A percentile compares a stretch with the other conserved stretches of the same genome.
phyloP scores from a whole-genome alignment of 1,140 invertebrate species.

The Lepidurus apus region DNA sequence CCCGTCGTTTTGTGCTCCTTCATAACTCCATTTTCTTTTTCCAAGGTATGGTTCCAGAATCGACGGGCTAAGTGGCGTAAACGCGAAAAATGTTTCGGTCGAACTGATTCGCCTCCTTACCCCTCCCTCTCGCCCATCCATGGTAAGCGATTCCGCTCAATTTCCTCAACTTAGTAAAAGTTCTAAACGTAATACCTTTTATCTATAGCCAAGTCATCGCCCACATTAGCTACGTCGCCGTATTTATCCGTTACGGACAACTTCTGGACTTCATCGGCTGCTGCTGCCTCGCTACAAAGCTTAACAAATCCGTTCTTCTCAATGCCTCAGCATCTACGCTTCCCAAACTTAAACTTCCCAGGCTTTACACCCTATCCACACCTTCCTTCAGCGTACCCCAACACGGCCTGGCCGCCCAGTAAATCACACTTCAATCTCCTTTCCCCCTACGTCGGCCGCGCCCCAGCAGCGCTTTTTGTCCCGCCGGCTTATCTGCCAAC shows the following conservation, averaged over 20 bases:
- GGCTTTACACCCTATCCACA: not conserved
- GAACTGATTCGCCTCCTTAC: slow-evolving; percentile 26
- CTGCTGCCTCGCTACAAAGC: not conserved
- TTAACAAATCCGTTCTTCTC: not conserved
- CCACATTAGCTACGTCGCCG: not conserved
- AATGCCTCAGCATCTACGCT: not conserved
- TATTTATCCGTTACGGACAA: not conserved
- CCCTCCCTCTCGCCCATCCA: not conserved
- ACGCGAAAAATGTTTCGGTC: slow-evolving; percentile 26
- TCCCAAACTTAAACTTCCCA: not conserved
- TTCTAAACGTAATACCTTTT: not conserved
- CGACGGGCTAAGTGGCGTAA: slow-evolving; percentile 30
- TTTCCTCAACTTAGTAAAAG: not conserved
- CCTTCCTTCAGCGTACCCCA: not conserved
- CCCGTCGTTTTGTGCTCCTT: not conserved
- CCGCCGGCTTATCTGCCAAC: slow-evolving; percentile 10
- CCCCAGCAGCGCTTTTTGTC: not conserved
- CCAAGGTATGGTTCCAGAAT: slow-evolving; percentile 31
- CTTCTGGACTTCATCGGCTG: not conserved
- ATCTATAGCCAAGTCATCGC: not conserved
- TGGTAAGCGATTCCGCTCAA: not conserved
- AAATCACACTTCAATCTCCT: not conserved
- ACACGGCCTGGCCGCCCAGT: not conserved
- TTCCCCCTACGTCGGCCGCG: not conserved
- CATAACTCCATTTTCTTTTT: not conserved